Conservation (phyloP, 2,888 invertebrate species). For the Villa cingulata region DNA sequence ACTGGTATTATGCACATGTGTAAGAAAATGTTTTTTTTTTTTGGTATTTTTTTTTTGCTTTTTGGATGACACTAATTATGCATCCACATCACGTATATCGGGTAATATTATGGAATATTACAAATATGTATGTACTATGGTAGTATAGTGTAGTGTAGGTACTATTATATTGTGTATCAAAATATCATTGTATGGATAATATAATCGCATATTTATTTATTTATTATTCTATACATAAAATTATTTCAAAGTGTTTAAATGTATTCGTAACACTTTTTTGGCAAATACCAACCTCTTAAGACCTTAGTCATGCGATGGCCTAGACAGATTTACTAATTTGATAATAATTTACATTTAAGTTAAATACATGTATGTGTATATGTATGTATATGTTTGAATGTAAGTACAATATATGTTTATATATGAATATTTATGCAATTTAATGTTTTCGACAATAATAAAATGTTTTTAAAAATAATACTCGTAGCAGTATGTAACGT, state of each 20-base stretch:
- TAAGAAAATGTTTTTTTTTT: too few species aligned
- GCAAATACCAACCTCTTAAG: not conserved
- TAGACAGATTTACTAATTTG: not conserved
- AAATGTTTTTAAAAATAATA: too few species aligned
- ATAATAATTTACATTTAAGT: too few species aligned
- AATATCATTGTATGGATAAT: too few species aligned
- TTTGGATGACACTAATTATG: constrained; percentile 12
- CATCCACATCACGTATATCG: constrained; percentile 25
- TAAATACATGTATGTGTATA: not conserved
- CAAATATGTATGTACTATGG: not conserved
- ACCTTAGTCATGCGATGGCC: not conserved
- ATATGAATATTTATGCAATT: too few species aligned
- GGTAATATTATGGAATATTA: constrained; percentile 18
- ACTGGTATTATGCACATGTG: too few species aligned
- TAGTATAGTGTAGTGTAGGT: too few species aligned
- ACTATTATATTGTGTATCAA: too few species aligned
- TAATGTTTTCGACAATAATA: too few species aligned
- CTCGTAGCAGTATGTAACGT: too few species aligned
- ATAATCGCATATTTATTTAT: not conserved
- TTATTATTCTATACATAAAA: constrained; percentile 18
- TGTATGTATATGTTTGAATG: too few species aligned
- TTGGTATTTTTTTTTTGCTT: not conserved
- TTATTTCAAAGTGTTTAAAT: constrained; percentile 6
- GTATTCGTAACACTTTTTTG: constrained; percentile 8
- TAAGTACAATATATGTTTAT: too few species aligned